These are phyloP conservation scores for Cardiocondyla obscurior DNA, from an alignment of 1,140 invertebrate species.

Conservation along the genomic window DNA sequence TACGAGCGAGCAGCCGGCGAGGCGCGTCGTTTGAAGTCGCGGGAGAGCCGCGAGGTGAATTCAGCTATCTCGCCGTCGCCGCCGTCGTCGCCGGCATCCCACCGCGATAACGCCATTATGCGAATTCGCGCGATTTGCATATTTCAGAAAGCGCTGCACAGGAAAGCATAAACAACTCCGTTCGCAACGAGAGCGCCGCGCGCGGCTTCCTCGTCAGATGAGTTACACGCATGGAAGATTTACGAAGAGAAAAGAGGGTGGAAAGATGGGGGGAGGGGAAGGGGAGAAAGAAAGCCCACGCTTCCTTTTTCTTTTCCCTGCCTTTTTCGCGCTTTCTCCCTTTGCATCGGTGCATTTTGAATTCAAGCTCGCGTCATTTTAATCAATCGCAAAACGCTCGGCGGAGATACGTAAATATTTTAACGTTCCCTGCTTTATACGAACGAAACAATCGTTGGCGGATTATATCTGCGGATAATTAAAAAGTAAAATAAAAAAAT, in stretches of 20 bases:
- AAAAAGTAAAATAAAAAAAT: background rate
- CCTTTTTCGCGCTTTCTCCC: background rate
- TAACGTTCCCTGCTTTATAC: background rate
- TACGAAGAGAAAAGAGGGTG: constrained; percentile 55
- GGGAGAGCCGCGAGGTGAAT: constrained; percentile 61
- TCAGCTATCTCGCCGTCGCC: constrained; percentile 65
- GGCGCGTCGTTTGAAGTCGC: constrained; percentile 63
- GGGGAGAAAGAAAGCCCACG: background rate
- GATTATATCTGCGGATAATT: background rate
- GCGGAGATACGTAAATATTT: background rate
- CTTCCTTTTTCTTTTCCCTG: background rate
- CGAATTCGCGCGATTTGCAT: constrained; percentile 81
- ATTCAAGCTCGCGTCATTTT: background rate
- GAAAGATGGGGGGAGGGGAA: background rate
- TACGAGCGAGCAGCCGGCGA: constrained; percentile 42
- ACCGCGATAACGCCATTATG: constrained; percentile 81
- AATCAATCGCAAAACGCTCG: background rate
- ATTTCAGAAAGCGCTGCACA: constrained; percentile 80
- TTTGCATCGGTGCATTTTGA: background rate
- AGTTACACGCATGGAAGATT: constrained; percentile 78
- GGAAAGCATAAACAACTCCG: constrained; percentile 82
- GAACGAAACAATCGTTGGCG: background rate
- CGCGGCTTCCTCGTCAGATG: constrained; percentile 77
- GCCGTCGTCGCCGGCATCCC: constrained; percentile 65
- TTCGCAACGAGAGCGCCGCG: constrained; percentile 67